Evolutionary conservation across 2,888 invertebrate genomes (phyloP).

Genomic region (Drosophila emarginata): DNA sequence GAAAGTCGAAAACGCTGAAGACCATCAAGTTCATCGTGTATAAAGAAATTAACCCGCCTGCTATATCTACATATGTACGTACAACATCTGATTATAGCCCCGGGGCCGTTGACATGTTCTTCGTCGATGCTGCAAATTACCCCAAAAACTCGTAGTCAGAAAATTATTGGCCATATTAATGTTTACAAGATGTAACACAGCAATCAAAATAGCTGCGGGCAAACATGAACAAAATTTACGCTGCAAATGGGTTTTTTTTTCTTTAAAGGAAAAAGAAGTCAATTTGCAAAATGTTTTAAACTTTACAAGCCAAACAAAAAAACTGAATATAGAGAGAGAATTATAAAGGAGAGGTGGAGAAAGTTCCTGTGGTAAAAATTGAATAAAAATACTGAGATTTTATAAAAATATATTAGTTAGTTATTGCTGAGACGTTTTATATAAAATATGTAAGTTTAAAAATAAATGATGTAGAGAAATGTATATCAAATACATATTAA

Average conservation of each 20-base stretch:
- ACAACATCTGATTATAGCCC: conserved; percentile 61
- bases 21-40: conserved; percentile 38
- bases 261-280: conserved; percentile 5
- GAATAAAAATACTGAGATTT: no score
- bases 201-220: conserved; percentile 69
- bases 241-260: conserved; percentile 14
- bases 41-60: conserved; percentile 65
- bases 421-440: no score
- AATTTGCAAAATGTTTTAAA: conserved; percentile 25
- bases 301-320: conserved; percentile 16
- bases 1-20: conserved; percentile 58
- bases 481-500: no score
- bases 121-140: conserved; percentile 53
- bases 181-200: conserved; percentile 71
- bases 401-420: no score
- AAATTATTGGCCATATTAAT: conserved; percentile 68
- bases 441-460: no score
- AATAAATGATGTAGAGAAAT: no score
- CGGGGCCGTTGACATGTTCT: conserved; percentile 66
- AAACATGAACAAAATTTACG: conserved; percentile 42
- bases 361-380: no score
- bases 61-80: conserved; percentile 1
- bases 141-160: conserved; percentile 27
- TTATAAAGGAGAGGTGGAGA: not conserved
- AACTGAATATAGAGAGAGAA: conserved; percentile 9